A percentile compares a stretch with the other conserved stretches of the same genome.
phyloP scores from a whole-genome alignment of 2,113 vertebrate species.

The Dinomys branickii region DNA sequence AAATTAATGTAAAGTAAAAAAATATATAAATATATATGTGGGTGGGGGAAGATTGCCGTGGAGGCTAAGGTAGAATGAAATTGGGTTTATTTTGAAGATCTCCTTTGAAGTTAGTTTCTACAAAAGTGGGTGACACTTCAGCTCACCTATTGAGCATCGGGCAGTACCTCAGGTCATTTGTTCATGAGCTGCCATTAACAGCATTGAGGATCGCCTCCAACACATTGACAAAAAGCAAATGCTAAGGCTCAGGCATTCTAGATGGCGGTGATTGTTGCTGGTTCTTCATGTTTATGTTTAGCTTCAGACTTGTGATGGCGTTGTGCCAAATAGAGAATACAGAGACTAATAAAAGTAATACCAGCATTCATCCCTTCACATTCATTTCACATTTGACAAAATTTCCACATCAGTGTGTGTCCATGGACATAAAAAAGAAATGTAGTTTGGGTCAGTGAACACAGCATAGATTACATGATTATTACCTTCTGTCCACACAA shows the following conservation, averaged over 20 bases:
- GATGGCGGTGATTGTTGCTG: background rate
- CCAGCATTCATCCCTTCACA: background rate
- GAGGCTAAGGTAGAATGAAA: background rate
- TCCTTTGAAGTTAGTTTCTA: background rate
- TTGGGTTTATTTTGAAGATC: background rate
- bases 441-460: slow-evolving; percentile 40
- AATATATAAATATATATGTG: no score
- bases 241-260: background rate
- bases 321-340: background rate
- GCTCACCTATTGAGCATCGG: background rate
- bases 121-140: background rate
- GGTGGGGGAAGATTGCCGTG: background rate
- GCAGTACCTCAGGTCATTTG: background rate
- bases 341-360: background rate
- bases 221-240: background rate
- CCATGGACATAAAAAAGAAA: slow-evolving; percentile 61
- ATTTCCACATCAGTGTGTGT: background rate
- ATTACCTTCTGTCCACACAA: background rate
- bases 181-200: background rate
- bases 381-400: slow-evolving; percentile 32
- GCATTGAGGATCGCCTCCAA: background rate
- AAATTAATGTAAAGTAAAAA: background rate
- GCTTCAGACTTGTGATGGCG: background rate
- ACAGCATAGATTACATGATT: slow-evolving; percentile 55
- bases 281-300: background rate